Evolutionary conservation across 2,888 invertebrate species (phyloP).

Genomic region (Adelognathus sp.): DNA sequence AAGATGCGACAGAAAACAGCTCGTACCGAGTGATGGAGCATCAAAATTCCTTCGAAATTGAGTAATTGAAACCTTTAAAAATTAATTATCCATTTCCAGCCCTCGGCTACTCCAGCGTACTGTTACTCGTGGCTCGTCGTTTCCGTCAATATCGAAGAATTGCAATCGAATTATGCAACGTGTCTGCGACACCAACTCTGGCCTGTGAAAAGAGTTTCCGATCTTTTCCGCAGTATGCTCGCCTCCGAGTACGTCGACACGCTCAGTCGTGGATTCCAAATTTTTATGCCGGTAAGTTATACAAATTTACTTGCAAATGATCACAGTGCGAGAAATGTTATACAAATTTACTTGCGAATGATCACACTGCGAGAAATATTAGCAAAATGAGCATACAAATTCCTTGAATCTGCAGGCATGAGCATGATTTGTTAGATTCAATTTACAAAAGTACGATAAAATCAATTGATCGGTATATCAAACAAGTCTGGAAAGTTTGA

Average conservation of each 20-base stretch:
- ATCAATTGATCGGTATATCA: too few relatives aligned
- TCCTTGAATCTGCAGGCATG: too few relatives aligned
- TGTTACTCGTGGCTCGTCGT: slow-evolving; percentile 77
- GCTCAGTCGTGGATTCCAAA: slow-evolving; percentile 85
- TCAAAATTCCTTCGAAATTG: not conserved
- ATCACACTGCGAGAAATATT: too few relatives aligned
- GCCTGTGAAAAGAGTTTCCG: slow-evolving; percentile 78
- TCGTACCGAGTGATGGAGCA: not conserved
- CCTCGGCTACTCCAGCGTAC: slow-evolving; percentile 73
- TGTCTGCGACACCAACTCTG: slow-evolving; percentile 74
- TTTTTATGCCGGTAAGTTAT: slow-evolving; percentile 87
- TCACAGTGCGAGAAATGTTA: not conserved
- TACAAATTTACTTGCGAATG: not conserved
- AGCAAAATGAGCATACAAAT: too few relatives aligned
- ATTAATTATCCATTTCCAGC: slow-evolving; percentile 61
- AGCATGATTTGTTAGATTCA: too few relatives aligned
- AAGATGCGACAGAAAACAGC: not conserved
- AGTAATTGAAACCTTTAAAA: not conserved
- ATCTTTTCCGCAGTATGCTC: slow-evolving; percentile 83
- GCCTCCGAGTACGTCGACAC: slow-evolving; percentile 84
- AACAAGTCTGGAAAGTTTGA: too few relatives aligned
- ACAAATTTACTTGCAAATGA: not conserved
- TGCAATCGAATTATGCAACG: slow-evolving; percentile 68
- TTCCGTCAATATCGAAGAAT: slow-evolving; percentile 65
- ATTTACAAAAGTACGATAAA: too few relatives aligned